Conservation (phyloP, 1,140 invertebrate genomes). For the Drosophila virilis region DNA sequence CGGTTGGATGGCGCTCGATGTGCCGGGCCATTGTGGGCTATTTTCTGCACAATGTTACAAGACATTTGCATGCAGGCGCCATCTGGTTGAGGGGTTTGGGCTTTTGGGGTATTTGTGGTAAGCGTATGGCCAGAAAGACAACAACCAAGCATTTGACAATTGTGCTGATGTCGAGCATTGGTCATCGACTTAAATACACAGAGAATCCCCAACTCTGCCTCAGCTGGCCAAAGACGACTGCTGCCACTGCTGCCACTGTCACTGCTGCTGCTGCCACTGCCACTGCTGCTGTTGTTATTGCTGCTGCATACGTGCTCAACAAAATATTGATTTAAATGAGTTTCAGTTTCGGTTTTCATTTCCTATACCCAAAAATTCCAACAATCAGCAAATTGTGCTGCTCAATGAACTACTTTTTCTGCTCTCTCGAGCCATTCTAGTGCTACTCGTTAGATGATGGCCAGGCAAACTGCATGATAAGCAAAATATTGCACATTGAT, state of each 20-base stretch:
- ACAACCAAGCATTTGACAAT: conserved; percentile 61
- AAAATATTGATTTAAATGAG: conserved; percentile 83
- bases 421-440: conserved; percentile 56
- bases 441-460: conserved; percentile 69
- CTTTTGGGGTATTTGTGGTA: conserved; percentile 67
- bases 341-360: conserved; percentile 82
- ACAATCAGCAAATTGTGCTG: conserved; percentile 82
- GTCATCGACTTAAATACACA: not conserved
- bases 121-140: conserved; percentile 64
- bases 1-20: not conserved
- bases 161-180: conserved; percentile 70
- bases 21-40: conserved; percentile 3
- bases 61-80: conserved; percentile 81
- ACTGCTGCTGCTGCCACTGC: not conserved
- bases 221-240: conserved; percentile 1
- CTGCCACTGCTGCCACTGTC: conserved; percentile 31
- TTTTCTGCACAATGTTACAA: conserved; percentile 58
- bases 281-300: conserved; percentile 4
- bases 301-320: conserved; percentile 73
- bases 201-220: not conserved
- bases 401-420: conserved; percentile 77
- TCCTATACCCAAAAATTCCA: conserved; percentile 73
- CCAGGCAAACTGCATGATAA: conserved; percentile 74
- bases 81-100: conserved; percentile 58
- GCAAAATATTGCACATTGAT: conserved; percentile 80